Evolutionary conservation across 2,888 invertebrate species (phyloP).

Genomic region (Mythimna vitellina): DNA sequence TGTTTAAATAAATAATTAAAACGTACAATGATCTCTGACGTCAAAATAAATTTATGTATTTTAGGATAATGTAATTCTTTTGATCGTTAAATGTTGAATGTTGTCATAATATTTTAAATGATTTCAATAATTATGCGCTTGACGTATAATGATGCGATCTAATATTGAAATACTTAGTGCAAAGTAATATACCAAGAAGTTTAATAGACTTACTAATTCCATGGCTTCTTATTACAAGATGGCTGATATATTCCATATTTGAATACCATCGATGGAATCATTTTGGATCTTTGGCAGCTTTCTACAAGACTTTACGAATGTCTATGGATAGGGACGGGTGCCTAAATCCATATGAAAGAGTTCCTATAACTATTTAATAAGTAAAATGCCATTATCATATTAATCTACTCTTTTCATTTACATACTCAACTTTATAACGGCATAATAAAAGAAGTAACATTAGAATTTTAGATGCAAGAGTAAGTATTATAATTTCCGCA

Average conservation of each 20-base stretch:
- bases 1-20: conserved; percentile 34
- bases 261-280: not conserved
- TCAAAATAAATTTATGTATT: conserved; percentile 14
- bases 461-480: conserved; percentile 28
- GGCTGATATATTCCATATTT: not conserved
- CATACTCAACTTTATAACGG: conserved; percentile 32
- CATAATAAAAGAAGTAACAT: conserved; percentile 21
- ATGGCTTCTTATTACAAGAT: conserved; percentile 4
- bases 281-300: not conserved
- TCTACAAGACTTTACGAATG: not conserved
- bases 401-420: conserved; percentile 27
- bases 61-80: conserved; percentile 11
- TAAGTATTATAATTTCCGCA: conserved; percentile 13
- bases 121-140: not conserved
- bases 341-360: not conserved
- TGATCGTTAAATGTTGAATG: conserved; percentile 13
- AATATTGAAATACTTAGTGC: conserved; percentile 5
- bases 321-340: not conserved
- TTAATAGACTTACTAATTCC: conserved; percentile 1
- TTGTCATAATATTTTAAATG: conserved; percentile 15
- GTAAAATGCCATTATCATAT: conserved; percentile 1
- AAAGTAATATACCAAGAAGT: not conserved
- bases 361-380: conserved; percentile 10
- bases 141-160: conserved; percentile 7
- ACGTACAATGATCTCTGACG: conserved; percentile 42